These are phyloP conservation scores for Smithornis capensis DNA, from an alignment of 2,113 vertebrate genomes.

Conservation along the genomic window DNA sequence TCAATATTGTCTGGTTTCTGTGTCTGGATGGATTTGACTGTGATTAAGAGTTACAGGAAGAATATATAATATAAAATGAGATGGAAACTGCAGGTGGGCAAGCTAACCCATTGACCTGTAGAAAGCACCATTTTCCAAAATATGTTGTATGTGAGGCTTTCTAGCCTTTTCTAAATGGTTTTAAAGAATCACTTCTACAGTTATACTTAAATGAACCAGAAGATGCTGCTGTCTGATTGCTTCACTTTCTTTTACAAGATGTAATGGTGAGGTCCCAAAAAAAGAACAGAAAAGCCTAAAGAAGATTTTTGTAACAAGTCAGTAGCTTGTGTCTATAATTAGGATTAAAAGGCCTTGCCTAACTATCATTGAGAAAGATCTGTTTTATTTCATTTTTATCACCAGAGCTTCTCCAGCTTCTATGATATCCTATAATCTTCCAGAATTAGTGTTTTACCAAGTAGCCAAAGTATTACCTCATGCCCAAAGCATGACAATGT, in stretches of 20 bases:
- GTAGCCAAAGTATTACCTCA: background rate
- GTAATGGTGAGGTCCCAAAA: rapidly evolving
- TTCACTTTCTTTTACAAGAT: background rate
- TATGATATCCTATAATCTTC: background rate
- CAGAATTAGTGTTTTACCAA: background rate
- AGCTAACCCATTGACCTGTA: background rate
- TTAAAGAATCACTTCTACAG: background rate
- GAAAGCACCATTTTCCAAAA: background rate
- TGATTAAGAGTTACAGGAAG: background rate
- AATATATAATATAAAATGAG: background rate
- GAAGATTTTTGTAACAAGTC: background rate
- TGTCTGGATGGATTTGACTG: background rate
- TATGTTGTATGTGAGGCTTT: background rate
- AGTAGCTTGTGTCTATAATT: background rate
- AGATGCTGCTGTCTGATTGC: background rate
- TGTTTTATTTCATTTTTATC: background rate
- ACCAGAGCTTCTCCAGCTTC: background rate
- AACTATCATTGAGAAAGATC: background rate
- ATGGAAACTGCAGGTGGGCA: background rate
- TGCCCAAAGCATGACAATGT: background rate
- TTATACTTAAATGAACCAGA: background rate
- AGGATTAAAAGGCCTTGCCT: background rate
- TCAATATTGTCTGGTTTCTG: background rate
- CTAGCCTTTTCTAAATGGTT: background rate
- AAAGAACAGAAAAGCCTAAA: background rate